Evolutionary conservation across 2,797 vertebrate species (phyloP).

Genomic region (Pelochelys cantorii): DNA sequence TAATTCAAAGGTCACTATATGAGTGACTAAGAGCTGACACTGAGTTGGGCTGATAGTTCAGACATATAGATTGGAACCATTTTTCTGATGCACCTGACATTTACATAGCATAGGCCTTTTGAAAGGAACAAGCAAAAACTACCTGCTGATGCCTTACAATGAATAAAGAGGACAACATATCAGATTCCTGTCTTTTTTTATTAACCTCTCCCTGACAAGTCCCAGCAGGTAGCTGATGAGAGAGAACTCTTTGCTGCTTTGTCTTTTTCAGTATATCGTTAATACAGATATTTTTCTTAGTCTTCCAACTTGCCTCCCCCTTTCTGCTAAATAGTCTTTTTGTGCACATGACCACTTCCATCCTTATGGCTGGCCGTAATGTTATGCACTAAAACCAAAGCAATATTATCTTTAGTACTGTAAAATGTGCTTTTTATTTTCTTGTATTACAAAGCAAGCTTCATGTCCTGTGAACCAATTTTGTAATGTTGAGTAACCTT

Average conservation of each 20-base stretch:
- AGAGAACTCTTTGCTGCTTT: not conserved
- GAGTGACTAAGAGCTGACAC: not conserved
- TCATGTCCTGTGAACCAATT: not conserved
- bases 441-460: not conserved
- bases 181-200: not conserved
- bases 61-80: not conserved
- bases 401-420: not conserved
- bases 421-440: not conserved
- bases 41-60: not conserved
- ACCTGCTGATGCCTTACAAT: not conserved
- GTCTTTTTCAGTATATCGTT: not conserved
- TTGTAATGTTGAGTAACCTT: not conserved
- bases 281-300: not conserved
- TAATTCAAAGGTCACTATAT: not conserved
- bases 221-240: not conserved
- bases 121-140: not conserved
- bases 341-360: fast-evolving
- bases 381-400: not conserved
- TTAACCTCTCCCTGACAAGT: not conserved
- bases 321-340: not conserved
- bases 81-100: not conserved
- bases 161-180: fast-evolving
- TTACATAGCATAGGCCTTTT: not conserved
- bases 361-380: fast-evolving
- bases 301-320: not conserved